phyloP scores from a whole-genome alignment of 2,888 invertebrate genomes.

The Orchesellides sinensis region DNA sequence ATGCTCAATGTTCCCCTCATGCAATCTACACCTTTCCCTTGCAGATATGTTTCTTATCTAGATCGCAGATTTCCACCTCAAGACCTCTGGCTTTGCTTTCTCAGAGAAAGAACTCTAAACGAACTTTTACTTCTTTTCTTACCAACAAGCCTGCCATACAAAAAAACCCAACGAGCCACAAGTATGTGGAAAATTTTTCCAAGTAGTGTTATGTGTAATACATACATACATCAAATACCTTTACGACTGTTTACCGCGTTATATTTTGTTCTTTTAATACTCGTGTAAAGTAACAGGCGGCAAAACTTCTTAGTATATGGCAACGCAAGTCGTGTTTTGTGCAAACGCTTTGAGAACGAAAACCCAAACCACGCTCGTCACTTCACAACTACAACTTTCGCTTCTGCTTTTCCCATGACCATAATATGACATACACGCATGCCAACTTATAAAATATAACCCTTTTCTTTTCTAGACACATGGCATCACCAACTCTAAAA shows the following conservation, averaged over 20 bases:
- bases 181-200: not conserved
- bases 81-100: not conserved
- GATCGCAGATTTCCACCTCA: not conserved
- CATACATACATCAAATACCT: not conserved
- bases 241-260: not conserved
- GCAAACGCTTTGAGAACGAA: not conserved
- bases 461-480: constrained; percentile 2
- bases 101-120: not conserved
- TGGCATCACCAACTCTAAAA: constrained; percentile 24
- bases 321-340: not conserved
- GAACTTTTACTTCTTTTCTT: not conserved
- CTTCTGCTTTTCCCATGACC: not conserved
- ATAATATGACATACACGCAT: not conserved
- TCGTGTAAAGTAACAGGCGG: too few relatives aligned
- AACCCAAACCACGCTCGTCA: not conserved
- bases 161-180: constrained; percentile 36
- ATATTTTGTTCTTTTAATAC: not conserved
- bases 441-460: constrained; percentile 14
- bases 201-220: not conserved
- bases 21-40: too few relatives aligned
- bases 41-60: constrained; percentile 41
- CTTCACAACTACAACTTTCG: constrained; percentile 7
- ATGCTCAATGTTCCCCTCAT: constrained; percentile 24
- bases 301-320: not conserved
- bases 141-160: constrained; percentile 3